These are phyloP conservation scores for Amphilophus citrinellus DNA, from an alignment of 2,113 vertebrate genomes.

Conservation along the genomic window DNA sequence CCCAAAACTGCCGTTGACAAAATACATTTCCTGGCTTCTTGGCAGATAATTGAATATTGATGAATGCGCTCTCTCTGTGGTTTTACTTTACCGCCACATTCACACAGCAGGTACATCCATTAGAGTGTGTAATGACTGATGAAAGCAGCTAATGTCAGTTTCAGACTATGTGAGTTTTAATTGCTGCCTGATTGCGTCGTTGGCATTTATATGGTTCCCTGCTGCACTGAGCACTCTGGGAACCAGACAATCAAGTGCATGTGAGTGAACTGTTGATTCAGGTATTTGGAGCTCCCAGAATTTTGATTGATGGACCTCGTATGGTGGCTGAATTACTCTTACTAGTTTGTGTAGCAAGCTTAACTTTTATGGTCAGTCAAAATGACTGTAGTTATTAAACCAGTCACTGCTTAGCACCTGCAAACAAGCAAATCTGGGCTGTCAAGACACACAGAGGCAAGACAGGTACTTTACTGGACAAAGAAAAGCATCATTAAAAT, in stretches of 20 bases:
- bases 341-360: constrained; percentile 4
- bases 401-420: not conserved
- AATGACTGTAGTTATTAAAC: not conserved
- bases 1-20: constrained; percentile 16
- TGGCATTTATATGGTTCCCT: constrained; percentile 20
- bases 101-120: constrained; percentile 56
- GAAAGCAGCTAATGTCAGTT: constrained; percentile 37
- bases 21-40: constrained; percentile 15
- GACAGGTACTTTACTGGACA: not conserved
- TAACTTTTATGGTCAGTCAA: not conserved
- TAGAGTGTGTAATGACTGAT: constrained; percentile 43
- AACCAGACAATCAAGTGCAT: constrained; percentile 38
- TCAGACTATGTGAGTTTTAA: constrained; percentile 57
- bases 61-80: constrained; percentile 33
- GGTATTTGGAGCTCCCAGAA: not conserved
- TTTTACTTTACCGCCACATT: constrained; percentile 27
- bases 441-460: not conserved
- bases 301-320: constrained; percentile 10
- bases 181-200: constrained; percentile 61
- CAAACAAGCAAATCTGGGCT: not conserved
- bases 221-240: constrained; percentile 25
- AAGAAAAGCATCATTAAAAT: not conserved
- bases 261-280: constrained; percentile 28
- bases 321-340: not conserved
- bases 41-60: constrained; percentile 67